Conservation (phyloP, 2,888 invertebrate genomes). For the Podabrus alpinus region DNA sequence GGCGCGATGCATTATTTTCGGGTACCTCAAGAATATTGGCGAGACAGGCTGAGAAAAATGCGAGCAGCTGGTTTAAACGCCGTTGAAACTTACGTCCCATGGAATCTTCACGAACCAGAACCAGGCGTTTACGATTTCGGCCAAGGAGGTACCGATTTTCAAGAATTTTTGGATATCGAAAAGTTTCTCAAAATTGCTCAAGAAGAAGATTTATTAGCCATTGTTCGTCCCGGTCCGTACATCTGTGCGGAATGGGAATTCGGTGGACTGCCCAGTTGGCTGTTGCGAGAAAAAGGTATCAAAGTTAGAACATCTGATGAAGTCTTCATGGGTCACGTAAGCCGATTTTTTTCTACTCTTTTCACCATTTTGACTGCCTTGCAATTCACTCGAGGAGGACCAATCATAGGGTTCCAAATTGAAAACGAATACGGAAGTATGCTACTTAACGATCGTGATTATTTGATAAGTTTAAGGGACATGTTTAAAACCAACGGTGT, state of each 20-base stretch:
- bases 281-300: constrained; percentile 58
- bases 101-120: constrained; percentile 86
- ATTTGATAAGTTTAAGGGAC: constrained; percentile 55
- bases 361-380: constrained; percentile 56
- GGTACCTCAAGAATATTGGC: constrained; percentile 78
- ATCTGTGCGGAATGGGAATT: constrained; percentile 90
- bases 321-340: constrained; percentile 56
- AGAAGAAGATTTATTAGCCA: constrained; percentile 75
- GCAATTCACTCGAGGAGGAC: constrained; percentile 74
- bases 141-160: constrained; percentile 69
- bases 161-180: constrained; percentile 62
- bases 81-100: constrained; percentile 83
- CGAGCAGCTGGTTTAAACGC: constrained; percentile 86
- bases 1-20: constrained; percentile 85
- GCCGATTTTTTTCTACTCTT: constrained; percentile 58
- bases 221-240: constrained; percentile 86
- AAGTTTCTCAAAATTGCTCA: constrained; percentile 73
- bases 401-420: constrained; percentile 83
- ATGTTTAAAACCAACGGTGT: constrained; percentile 50
- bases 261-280: constrained; percentile 57
- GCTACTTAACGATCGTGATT: constrained; percentile 45
- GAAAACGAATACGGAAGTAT: constrained; percentile 92
- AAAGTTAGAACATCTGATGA: constrained; percentile 49
- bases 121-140: constrained; percentile 66
- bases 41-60: constrained; percentile 74